Evolutionary conservation across 2,888 invertebrate genomes (phyloP), one percentile per base, ranked within the genome.

Genomic region (Pheosia gnoma): DNA sequence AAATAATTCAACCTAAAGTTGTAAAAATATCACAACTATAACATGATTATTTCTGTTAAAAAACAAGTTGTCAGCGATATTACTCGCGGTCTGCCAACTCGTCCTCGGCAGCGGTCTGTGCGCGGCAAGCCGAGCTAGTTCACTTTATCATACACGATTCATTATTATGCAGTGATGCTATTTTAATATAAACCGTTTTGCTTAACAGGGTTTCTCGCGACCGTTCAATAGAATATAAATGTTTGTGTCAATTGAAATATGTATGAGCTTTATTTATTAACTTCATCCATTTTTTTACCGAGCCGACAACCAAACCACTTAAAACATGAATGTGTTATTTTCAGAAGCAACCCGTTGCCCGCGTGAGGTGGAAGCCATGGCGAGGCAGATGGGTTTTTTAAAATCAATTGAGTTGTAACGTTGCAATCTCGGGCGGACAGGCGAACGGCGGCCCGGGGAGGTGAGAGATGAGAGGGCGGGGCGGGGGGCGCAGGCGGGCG

Each of bases 331-430:
- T 9, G n/a, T 4, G 2, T n/a, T 47, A 47, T 45, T 45, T 45
- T 47, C 47, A 5, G 0, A 47, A 11, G 11, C 4, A 9, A 47
- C 47, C 47, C 47, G 47, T n/a, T 47, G 47, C 47, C 11, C 47
- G 11, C 47, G 47, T 47, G 11, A 47, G 47, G 47, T 47, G n/a
- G 47, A n/a, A 47, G n/a, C 43, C 11, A 9, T 25, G 13, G 51
- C 25, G 43, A n/a, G 51, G 47, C 36, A 58, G 59, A 56, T 38
- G 51, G 51, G 38, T 63, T 63, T 68, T 66, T 64, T 60, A 62
- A 63, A 71, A 74, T 67, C 71, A 71, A 69, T 74, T 71, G 65
- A 62, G 58, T 69, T 59, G 65, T 73, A 64, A 71, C 69, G 61
- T 60, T 74, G 71, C 71, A 67, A 74, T 74, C 65, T 62, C 65